Evolutionary conservation across 2,113 vertebrate species (phyloP).

Genomic region (Podarcis cretensis): DNA sequence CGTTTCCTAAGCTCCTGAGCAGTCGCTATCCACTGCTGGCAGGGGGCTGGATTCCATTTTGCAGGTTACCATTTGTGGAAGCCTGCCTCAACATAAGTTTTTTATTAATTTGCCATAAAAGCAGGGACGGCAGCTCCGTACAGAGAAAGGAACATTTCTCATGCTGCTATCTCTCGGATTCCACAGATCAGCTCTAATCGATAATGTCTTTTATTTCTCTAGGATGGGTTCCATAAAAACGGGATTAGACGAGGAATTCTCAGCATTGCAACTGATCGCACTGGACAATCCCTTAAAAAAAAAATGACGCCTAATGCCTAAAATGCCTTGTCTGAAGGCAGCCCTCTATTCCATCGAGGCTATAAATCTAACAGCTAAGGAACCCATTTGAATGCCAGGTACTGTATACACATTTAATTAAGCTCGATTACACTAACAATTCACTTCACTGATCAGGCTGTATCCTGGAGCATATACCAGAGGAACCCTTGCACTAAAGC

Average conservation of each 20-base stretch:
- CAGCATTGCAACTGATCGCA: background rate
- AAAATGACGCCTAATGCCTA: background rate
- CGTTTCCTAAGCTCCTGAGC: background rate
- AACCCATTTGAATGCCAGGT: conserved; percentile 31
- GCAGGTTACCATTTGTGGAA: conserved; percentile 25
- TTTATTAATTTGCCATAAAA: conserved; percentile 20
- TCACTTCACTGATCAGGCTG: conserved; percentile 16
- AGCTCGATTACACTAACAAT: conserved; percentile 22
- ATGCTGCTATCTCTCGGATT: background rate
- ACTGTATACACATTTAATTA: conserved; percentile 10
- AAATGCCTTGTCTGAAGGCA: conserved; percentile 14
- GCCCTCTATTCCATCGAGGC: background rate
- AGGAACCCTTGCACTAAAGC: conserved; percentile 33
- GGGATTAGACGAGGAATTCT: background rate
- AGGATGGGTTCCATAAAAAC: background rate
- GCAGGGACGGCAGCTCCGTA: background rate
- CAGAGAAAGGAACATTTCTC: background rate
- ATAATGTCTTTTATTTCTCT: background rate
- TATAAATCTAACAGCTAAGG: conserved; percentile 23
- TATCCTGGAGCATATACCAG: conserved; percentile 14
- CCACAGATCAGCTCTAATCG: conserved; percentile 20
- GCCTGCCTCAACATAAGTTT: background rate
- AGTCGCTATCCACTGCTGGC: background rate
- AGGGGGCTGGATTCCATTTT: conserved; percentile 11
- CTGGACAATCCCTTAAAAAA: background rate